These are phyloP conservation scores for Phalloptychus januarius DNA, from an alignment of 2,797 vertebrate species.

Conservation along the genomic window DNA sequence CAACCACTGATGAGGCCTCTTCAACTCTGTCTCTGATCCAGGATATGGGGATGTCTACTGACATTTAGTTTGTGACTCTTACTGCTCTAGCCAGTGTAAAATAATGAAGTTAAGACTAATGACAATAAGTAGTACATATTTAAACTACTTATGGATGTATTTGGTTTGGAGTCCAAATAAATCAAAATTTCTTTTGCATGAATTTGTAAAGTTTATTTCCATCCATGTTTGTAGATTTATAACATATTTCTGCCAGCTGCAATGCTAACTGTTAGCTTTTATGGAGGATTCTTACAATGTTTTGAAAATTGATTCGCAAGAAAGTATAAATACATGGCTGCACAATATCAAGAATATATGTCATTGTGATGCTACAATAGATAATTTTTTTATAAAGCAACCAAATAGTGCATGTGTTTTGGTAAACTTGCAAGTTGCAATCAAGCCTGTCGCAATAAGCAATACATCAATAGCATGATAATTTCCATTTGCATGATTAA, in stretches of 20 bases:
- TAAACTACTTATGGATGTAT: too few relatives aligned
- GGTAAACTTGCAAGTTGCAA: too few relatives aligned
- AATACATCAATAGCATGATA: too few relatives aligned
- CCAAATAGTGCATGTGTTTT: background rate
- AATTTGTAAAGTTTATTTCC: background rate
- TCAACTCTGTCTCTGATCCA: background rate
- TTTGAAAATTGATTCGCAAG: background rate
- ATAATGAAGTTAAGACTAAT: background rate
- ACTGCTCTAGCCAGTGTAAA: background rate
- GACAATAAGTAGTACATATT: background rate
- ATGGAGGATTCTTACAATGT: background rate
- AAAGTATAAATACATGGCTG: background rate
- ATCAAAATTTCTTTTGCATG: background rate
- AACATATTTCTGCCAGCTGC: background rate
- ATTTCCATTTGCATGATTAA: too few relatives aligned
- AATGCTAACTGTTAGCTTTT: background rate
- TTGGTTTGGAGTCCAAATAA: background rate
- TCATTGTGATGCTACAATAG: background rate
- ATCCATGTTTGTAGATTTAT: background rate
- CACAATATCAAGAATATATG: background rate
- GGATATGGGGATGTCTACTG: background rate
- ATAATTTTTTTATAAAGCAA: background rate
- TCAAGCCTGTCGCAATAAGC: too few relatives aligned
- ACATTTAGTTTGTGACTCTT: background rate
- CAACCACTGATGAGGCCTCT: background rate